phyloP scores from a whole-genome alignment of 2,888 invertebrate species.

The Cyclophora punctaria region DNA sequence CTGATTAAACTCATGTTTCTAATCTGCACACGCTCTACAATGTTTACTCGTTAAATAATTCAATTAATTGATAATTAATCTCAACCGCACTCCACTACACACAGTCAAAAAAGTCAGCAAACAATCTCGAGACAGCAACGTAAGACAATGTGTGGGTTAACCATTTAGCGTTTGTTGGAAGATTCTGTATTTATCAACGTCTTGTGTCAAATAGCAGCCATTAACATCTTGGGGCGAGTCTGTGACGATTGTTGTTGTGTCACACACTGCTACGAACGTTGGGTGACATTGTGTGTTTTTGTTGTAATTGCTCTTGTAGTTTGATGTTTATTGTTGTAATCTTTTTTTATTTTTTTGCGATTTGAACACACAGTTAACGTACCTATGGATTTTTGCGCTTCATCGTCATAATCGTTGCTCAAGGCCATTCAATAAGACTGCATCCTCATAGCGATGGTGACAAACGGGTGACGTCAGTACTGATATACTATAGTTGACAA shows the following conservation, averaged over 20 bases:
- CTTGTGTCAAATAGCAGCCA: constrained; percentile 62
- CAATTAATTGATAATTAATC: background rate
- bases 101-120: too few relatives aligned
- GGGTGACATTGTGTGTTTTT: background rate
- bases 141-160: constrained; percentile 42
- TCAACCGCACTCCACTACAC: constrained; percentile 1
- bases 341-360: too few relatives aligned
- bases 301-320: too few relatives aligned
- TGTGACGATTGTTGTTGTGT: constrained; percentile 42
- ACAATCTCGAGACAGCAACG: constrained; percentile 16
- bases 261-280: constrained; percentile 14
- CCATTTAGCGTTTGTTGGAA: constrained; percentile 43
- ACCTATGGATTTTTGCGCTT: too few relatives aligned
- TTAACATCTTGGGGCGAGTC: constrained; percentile 55
- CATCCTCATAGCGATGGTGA: too few relatives aligned
- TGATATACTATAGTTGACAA: too few relatives aligned
- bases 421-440: too few relatives aligned
- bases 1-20: too few relatives aligned
- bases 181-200: constrained; percentile 61
- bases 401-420: too few relatives aligned
- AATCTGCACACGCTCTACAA: background rate
- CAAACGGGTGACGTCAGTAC: too few relatives aligned
- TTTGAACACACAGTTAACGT: too few relatives aligned
- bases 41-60: background rate
- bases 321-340: too few relatives aligned